These are phyloP conservation scores for Cantharis nigra DNA, from an alignment of 2,888 invertebrate species.

Conservation along the genomic window DNA sequence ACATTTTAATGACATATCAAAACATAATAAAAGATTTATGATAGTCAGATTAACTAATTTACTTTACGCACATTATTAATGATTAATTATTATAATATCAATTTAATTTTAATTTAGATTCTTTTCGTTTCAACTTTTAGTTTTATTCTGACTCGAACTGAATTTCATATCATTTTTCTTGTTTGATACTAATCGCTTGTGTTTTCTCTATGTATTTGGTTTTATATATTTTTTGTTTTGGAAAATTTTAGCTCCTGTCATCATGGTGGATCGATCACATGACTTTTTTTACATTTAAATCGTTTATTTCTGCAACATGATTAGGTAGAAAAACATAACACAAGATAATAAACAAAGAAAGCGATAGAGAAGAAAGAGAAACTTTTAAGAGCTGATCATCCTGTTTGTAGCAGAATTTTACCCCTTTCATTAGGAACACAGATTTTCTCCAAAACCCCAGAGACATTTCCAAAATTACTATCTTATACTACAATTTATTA, in stretches of 20 bases:
- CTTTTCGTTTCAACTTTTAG: not conserved
- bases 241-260: not conserved
- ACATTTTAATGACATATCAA: not conserved
- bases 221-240: not conserved
- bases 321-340: not conserved
- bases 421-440: not conserved
- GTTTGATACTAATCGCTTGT: not conserved
- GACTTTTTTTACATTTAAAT: not conserved
- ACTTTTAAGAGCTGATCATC: not conserved
- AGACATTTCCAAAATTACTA: not conserved
- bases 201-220: not conserved
- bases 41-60: not conserved
- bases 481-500: not conserved
- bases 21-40: not conserved
- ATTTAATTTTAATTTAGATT: not conserved
- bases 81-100: not conserved
- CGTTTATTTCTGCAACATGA: not conserved
- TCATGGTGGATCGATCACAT: not conserved
- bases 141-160: not conserved
- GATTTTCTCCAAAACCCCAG: not conserved
- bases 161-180: not conserved
- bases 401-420: not conserved
- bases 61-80: not conserved
- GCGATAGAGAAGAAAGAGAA: not conserved
- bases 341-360: not conserved